Base-by-base conservation (phyloP, 1,140 invertebrate genomes). In the Berghia stephanieae region DNA sequence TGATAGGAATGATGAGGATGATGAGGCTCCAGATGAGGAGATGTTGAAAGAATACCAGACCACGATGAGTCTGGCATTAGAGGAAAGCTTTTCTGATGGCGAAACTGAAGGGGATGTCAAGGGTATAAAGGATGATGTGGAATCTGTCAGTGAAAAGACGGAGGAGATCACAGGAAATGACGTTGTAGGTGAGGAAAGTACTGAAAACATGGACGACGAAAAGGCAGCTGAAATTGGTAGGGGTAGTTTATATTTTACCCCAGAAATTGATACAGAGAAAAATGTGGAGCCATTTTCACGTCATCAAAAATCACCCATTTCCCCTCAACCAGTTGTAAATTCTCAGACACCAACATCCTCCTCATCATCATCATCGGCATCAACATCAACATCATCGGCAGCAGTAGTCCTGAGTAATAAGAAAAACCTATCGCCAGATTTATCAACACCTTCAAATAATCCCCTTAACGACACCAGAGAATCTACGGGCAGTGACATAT, bases 231-330 rank as follows among this genome's bases (percentile, higher is more conserved):
- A 74, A 2, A 75, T 44, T 27, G 77, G 77, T 38, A 84, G 55
- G 49, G 84, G 84, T 78, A 86, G 84, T 78, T 34, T 82, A 21
- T 86, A 85, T 81, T 55, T 75, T 69, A 85, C 84, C n/a, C 84
- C 82, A 0, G 78, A 84, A n/a, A n/a, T n/a, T 78, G 72, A 75
- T n/a, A 84, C 82, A 80, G 66, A 81, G n/a, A 79, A 75, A 57
- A 81, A 84, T 31, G 73, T 74, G 43, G 43, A 71, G 4, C 2
- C 1, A 21, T 2, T 6, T 38, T 18, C 63, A 38, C 18, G 24
- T 67, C 38, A 2, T 40, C 42, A n/a, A n/a, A n/a, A n/a, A n/a
- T n/a, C n/a, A n/a, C n/a, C n/a, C n/a, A n/a, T n/a, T n/a, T n/a
- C n/a, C n/a, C n/a, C n/a, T n/a, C n/a, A n/a, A n/a, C n/a, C n/a